phyloP scores from a whole-genome alignment of 2,113 vertebrate genomes.

The Lanius ludovicianus region DNA sequence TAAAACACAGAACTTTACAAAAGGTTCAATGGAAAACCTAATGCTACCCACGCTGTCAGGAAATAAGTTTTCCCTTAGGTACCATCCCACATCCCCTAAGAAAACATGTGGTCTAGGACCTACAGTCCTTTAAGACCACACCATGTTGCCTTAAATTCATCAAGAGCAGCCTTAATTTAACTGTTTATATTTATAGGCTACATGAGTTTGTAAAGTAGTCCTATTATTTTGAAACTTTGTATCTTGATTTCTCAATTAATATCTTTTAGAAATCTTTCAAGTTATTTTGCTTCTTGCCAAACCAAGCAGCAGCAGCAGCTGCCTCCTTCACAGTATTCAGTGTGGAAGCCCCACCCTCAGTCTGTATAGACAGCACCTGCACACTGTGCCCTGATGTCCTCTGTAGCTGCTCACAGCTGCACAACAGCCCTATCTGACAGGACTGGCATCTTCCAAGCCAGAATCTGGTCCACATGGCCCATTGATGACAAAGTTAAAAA shows the following conservation, averaged over 20 bases:
- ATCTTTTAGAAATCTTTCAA: not conserved
- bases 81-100: not conserved
- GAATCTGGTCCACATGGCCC: not conserved
- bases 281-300: not conserved
- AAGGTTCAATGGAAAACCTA: not conserved
- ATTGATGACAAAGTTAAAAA: not conserved
- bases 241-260: not conserved
- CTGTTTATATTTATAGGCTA: not conserved
- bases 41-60: slow-evolving; percentile 15
- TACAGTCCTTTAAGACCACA: not conserved
- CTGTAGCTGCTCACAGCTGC: not conserved
- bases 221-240: not conserved
- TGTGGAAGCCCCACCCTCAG: not conserved
- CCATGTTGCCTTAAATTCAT: not conserved
- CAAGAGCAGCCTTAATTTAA: not conserved
- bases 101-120: slow-evolving; percentile 7
- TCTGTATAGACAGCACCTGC: not conserved
- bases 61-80: slow-evolving; percentile 23
- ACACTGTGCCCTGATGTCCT: not conserved
- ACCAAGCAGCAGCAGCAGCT: not conserved
- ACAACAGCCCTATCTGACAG: not conserved
- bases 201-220: not conserved
- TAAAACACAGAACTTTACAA: not conserved
- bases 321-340: not conserved
- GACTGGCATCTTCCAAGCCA: not conserved